phyloP scores from a whole-genome alignment of 2,797 vertebrate species.

The Manis pentadactyla region DNA sequence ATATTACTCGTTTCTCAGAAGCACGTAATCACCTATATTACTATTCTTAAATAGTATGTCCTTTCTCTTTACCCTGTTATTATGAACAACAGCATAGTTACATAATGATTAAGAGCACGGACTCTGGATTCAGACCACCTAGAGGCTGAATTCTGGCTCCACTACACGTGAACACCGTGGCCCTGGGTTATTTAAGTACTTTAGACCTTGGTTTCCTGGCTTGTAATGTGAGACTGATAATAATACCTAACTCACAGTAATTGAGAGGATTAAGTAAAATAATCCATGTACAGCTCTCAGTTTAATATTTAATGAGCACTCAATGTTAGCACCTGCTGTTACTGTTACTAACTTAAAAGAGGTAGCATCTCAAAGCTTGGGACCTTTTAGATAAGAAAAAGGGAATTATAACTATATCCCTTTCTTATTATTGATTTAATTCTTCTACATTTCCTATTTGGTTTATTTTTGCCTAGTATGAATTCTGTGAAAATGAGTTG shows the following conservation, averaged over 20 bases:
- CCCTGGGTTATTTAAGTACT: background rate
- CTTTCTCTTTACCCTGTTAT: background rate
- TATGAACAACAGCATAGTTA: background rate
- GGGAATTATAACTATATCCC: background rate
- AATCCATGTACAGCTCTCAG: background rate
- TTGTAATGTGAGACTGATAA: background rate
- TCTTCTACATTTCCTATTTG: background rate
- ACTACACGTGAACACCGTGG: background rate
- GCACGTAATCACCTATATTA: background rate
- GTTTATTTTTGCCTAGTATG: background rate
- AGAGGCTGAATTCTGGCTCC: background rate
- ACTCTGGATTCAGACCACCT: background rate
- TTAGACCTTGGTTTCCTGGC: background rate
- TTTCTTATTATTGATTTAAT: background rate
- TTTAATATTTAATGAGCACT: background rate
- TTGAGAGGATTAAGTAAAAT: background rate
- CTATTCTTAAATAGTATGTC: background rate
- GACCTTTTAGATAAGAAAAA: background rate
- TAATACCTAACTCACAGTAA: background rate
- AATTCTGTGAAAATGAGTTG: slow-evolving; percentile 6
- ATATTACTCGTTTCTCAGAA: background rate
- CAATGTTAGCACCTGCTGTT: background rate
- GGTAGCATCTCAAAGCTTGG: background rate
- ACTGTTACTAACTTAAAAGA: background rate
- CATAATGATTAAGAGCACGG: background rate